Conservation (phyloP, 2,888 invertebrate species). For the Notocelia uddmanniana region DNA sequence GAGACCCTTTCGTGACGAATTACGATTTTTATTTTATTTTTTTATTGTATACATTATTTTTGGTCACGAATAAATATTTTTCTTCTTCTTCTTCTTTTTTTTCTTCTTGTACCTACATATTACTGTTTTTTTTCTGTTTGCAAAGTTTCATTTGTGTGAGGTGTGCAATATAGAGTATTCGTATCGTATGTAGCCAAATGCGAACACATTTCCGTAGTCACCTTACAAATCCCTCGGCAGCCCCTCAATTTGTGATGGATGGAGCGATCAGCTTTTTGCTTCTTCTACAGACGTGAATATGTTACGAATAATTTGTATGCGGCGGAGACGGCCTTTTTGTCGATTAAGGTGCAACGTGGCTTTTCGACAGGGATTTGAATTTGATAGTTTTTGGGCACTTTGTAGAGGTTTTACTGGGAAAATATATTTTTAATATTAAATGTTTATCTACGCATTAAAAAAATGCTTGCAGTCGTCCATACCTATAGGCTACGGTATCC, state of each 20-base stretch:
- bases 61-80: no score
- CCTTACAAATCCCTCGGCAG: conserved; percentile 42
- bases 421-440: not conserved
- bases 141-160: no score
- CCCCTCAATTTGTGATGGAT: conserved; percentile 59
- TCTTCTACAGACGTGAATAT: conserved; percentile 36
- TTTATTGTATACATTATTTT: no score
- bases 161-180: no score
- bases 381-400: conserved; percentile 16
- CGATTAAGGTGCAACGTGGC: conserved; percentile 30
- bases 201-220: conserved; percentile 28
- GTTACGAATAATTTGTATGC: conserved; percentile 38
- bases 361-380: conserved; percentile 19
- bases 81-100: no score
- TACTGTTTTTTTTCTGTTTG: no score
- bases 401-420: conserved; percentile 3
- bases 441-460: no score
- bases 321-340: conserved; percentile 11
- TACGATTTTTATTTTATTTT: no score
- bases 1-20: no score
- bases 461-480: no score
- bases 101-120: no score
- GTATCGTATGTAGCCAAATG: conserved; percentile 23
- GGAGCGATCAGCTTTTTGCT: conserved; percentile 54
- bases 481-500: no score